Conservation (phyloP, 2,113 vertebrate species). For the Oostethus manadensis region DNA sequence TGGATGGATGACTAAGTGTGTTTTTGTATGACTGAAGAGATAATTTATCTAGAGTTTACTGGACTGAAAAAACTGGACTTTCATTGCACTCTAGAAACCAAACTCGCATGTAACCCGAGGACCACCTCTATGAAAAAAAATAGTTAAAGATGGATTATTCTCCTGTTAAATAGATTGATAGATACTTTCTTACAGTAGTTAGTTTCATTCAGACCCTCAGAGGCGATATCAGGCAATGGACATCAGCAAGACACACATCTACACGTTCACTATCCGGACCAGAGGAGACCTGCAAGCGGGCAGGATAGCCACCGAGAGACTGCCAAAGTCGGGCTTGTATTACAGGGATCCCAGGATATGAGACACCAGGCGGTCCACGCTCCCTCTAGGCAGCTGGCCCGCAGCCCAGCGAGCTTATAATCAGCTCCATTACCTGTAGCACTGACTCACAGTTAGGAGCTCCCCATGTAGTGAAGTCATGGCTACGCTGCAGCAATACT, state of each 20-base stretch:
- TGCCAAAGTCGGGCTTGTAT: constrained; percentile 67
- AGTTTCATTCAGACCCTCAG: not conserved
- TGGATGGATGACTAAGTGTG: too few relatives aligned
- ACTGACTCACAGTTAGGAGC: constrained; percentile 62
- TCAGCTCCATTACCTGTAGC: constrained; percentile 73
- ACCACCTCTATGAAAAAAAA: too few relatives aligned
- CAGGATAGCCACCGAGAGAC: constrained; percentile 46
- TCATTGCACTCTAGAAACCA: too few relatives aligned
- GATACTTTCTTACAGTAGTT: not conserved
- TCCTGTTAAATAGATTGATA: too few relatives aligned
- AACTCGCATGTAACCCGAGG: too few relatives aligned
- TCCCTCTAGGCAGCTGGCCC: constrained; percentile 66
- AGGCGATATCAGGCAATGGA: too few relatives aligned
- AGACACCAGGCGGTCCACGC: constrained; percentile 63
- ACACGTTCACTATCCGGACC: constrained; percentile 36
- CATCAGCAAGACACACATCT: constrained; percentile 46
- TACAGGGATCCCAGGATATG: constrained; percentile 71
- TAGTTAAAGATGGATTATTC: too few relatives aligned
- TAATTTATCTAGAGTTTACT: too few relatives aligned
- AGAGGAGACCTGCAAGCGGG: constrained; percentile 43
- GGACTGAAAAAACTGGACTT: too few relatives aligned
- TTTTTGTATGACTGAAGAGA: too few relatives aligned
- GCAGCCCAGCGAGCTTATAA: constrained; percentile 63
- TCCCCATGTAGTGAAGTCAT: constrained; percentile 38
- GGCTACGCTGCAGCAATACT: constrained; percentile 1